Base-by-base conservation (phyloP, 2,888 invertebrate genomes). In the Ischnura elegans region DNA sequence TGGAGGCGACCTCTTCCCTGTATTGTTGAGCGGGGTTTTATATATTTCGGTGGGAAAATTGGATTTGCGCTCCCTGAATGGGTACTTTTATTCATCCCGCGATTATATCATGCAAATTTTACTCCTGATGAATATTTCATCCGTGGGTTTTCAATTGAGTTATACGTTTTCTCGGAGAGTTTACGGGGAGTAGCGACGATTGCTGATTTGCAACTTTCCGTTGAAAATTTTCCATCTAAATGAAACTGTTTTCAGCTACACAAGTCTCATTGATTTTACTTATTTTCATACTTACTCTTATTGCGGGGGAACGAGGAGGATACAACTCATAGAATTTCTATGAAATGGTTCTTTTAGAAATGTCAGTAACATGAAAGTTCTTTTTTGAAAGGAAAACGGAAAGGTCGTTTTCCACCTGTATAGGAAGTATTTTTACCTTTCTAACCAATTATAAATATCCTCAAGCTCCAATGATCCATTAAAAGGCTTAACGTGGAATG, bases 101-200 rank as follows among this genome's bases (percentile, higher is more conserved):
- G 90, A 55, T 90, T 42, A 90, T 61, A 55, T 43, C 61, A 90
- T 90, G 90, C 25, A 61, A 90, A 90, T 90, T 42, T 25, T 25
- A 90, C 51, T 36, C 10, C 45, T 55, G 29, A 61, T 90, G 90
- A 90, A 90, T 90, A 55, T 61, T 90, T 90, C 90, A 90, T 90
- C 55, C 2, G 19, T 19, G 25, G 61, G 66, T 55, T 29, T 29
- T 29, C 51, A 29, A 47, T 86, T 45, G 86, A 86, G 45, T 86
- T 86, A 86, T 86, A 19, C 25, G 21, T 43, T 43, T 43, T 45
- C 21, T 4, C 45, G 16, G 19, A 29, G 43, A 86, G 16, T 86
- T 86, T 86, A 16, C 21, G 86, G 45, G 86, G 86, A 43, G 45
- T 86, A 86, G 25, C 19, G 86, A 43, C 45, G 43, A 66, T 66